These are phyloP conservation scores for Gopherus flavomarginatus DNA, from an alignment of 2,113 vertebrate species.

Conservation along the genomic window DNA sequence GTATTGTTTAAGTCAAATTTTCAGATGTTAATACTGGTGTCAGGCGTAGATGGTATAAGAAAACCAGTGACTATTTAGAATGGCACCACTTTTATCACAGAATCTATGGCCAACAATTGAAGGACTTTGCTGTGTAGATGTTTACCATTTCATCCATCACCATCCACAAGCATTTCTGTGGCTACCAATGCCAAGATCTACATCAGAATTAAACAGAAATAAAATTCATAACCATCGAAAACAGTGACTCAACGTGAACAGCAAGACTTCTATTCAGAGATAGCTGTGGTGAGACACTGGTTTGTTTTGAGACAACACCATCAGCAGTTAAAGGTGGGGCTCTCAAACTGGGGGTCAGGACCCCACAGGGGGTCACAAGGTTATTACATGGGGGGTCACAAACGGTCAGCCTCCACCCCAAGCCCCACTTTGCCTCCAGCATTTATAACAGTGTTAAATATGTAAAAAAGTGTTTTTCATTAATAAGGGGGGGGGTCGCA, in stretches of 20 bases:
- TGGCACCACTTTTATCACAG: not conserved
- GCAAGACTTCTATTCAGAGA: slow-evolving; percentile 23
- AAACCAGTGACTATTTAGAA: not conserved
- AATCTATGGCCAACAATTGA: not conserved
- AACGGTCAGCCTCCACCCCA: too few species aligned
- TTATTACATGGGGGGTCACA: too few species aligned
- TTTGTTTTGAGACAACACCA: slow-evolving; percentile 37
- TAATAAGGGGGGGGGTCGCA: too few species aligned
- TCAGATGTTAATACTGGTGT: slow-evolving; percentile 1
- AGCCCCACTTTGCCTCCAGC: too few species aligned
- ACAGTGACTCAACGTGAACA: slow-evolving; percentile 37
- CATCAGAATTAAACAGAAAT: slow-evolving; percentile 34
- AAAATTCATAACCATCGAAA: slow-evolving; percentile 5
- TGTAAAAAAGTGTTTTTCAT: too few species aligned
- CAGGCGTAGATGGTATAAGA: not conserved
- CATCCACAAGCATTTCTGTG: slow-evolving; percentile 37
- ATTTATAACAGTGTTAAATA: too few species aligned
- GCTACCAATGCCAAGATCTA: slow-evolving; percentile 55
- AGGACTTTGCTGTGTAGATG: slow-evolving; percentile 22
- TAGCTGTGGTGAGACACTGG: slow-evolving; percentile 34
- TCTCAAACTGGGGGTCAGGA: too few species aligned
- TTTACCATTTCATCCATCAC: slow-evolving; percentile 43
- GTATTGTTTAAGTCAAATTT: not conserved
- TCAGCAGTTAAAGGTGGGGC: not conserved
- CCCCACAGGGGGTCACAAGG: too few species aligned